Percentiles rank a stretch among this genome's conserved stretches.
These are phyloP conservation scores for Toxotes lorentzi DNA, from an alignment of 2,797 vertebrate genomes.

Conservation along the genomic window DNA sequence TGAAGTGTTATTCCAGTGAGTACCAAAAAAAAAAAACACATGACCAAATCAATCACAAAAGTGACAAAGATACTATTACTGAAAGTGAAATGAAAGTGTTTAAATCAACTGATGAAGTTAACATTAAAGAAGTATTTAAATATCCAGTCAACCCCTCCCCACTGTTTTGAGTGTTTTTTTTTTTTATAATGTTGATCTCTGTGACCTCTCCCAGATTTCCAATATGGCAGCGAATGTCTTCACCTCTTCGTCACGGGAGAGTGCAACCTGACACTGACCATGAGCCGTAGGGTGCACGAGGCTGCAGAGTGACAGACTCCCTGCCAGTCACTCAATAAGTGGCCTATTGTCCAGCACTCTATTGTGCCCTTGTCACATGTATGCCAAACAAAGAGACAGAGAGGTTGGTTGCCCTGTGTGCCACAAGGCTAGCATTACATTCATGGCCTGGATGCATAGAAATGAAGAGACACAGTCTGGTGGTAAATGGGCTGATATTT, in stretches of 20 bases:
- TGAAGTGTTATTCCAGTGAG: background rate
- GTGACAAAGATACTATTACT: background rate
- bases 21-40: background rate
- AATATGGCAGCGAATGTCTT: slow-evolving; percentile 47
- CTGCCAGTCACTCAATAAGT: slow-evolving; percentile 80
- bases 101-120: background rate
- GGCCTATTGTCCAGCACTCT: slow-evolving; percentile 72
- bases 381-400: slow-evolving; percentile 71
- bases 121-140: background rate
- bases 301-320: slow-evolving; percentile 72
- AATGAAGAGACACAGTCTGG: slow-evolving; percentile 48
- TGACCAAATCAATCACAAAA: background rate
- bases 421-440: slow-evolving; percentile 70
- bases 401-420: slow-evolving; percentile 67
- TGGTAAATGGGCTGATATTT: slow-evolving; percentile 62
- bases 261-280: slow-evolving; percentile 72
- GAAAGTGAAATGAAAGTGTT: background rate
- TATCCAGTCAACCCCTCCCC: background rate
- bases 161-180: slow-evolving; percentile 6
- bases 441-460: slow-evolving; percentile 69
- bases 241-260: slow-evolving; percentile 43
- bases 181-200: slow-evolving; percentile 48
- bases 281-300: slow-evolving; percentile 56
- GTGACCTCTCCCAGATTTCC: slow-evolving; percentile 68
- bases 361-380: slow-evolving; percentile 80